These are phyloP conservation scores for Stenopsyche tienmushanensis DNA, from an alignment of 1,140 invertebrate genomes.

Conservation along the genomic window DNA sequence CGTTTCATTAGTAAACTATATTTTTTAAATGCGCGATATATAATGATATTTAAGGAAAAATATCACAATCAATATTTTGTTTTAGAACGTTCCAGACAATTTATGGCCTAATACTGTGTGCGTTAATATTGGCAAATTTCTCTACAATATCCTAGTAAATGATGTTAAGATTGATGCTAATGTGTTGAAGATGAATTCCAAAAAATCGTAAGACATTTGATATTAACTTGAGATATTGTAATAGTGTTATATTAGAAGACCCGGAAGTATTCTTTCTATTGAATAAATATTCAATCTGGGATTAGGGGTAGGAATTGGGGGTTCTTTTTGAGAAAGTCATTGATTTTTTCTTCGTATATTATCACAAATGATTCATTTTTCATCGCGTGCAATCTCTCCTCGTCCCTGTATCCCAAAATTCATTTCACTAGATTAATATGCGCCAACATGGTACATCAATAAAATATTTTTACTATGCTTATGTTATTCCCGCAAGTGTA, in stretches of 20 bases:
- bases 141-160: constrained; percentile 84
- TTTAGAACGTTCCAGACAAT: constrained; percentile 55
- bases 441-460: neutral
- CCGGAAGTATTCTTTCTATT: too few species aligned
- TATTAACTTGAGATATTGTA: too few species aligned
- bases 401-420: too few species aligned
- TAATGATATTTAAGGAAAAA: constrained; percentile 22
- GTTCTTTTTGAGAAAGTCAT: too few species aligned
- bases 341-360: too few species aligned
- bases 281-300: too few species aligned
- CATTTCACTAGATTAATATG: neutral
- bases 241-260: too few species aligned
- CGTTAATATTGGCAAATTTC: constrained; percentile 72
- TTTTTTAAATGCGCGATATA: constrained; percentile 14
- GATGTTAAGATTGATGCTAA: constrained; percentile 82
- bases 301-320: too few species aligned
- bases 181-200: constrained; percentile 58
- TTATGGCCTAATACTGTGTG: constrained; percentile 67
- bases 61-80: constrained; percentile 37
- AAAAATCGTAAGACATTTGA: constrained; percentile 54
- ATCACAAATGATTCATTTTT: too few species aligned
- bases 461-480: too few species aligned
- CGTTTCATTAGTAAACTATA: constrained; percentile 59
- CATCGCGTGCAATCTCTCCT: too few species aligned
- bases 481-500: too few species aligned